Evolutionary conservation across 2,797 vertebrate species (phyloP).

Genomic region (Sitta carolinensis): DNA sequence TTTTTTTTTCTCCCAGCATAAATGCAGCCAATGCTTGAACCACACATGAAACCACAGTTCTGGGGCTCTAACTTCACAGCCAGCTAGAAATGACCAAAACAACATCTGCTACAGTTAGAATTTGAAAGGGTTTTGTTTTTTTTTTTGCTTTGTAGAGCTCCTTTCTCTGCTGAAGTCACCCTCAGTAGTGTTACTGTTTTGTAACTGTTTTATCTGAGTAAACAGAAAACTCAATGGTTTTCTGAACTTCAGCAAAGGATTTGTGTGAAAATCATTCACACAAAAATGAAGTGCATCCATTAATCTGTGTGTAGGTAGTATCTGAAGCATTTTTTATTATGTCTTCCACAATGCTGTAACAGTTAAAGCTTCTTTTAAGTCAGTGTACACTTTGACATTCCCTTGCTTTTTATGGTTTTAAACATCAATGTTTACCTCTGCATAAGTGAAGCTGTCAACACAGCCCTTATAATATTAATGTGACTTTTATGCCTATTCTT

Average conservation of each 20-base stretch:
- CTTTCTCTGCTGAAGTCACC: slow-evolving; percentile 38
- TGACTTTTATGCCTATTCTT: slow-evolving; percentile 6
- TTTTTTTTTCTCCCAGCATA: background rate
- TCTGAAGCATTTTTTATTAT: slow-evolving; percentile 22
- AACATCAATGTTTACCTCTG: slow-evolving; percentile 33
- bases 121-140: slow-evolving; percentile 18
- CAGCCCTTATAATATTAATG: background rate
- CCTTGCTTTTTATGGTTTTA: slow-evolving; percentile 42
- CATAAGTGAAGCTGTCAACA: slow-evolving; percentile 24
- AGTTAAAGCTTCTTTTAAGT: slow-evolving; percentile 9
- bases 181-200: slow-evolving; percentile 14
- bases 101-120: slow-evolving; percentile 65
- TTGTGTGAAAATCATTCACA: background rate
- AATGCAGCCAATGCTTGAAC: slow-evolving; percentile 58
- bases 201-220: slow-evolving; percentile 11
- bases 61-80: slow-evolving; percentile 63
- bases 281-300: background rate
- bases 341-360: background rate
- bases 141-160: slow-evolving; percentile 23
- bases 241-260: background rate
- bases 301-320: background rate
- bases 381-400: background rate
- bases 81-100: slow-evolving; percentile 74
- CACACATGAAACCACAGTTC: slow-evolving; percentile 62
- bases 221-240: slow-evolving; percentile 14